phyloP scores from a whole-genome alignment of 35 echinoderm and acorn worm genomes.

The Apostichopus japonicus region DNA sequence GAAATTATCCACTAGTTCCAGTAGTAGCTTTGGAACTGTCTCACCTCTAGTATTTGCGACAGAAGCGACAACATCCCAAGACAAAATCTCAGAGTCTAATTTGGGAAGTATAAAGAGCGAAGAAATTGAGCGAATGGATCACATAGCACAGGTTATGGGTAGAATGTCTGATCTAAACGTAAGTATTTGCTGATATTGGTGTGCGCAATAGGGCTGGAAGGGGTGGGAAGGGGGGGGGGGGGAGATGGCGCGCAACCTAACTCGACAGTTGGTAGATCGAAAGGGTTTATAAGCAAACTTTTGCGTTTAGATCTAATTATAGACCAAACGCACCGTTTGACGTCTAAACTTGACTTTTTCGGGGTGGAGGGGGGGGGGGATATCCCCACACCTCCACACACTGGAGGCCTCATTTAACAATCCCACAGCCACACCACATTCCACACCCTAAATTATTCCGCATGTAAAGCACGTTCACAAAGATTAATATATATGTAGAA shows the following conservation, averaged over 20 bases:
- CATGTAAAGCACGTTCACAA: no score
- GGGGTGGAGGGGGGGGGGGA: neutral
- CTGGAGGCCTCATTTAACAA: no score
- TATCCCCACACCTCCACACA: no score
- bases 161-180: conserved; percentile 14
- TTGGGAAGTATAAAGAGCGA: neutral
- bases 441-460: no score
- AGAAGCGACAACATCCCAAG: neutral
- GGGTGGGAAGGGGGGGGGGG: no score
- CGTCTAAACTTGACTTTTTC: neutral
- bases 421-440: no score
- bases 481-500: no score
- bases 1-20: neutral
- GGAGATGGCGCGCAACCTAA: neutral
- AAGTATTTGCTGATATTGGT: neutral
- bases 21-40: neutral
- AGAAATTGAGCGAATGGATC: neutral
- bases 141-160: neutral
- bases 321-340: no score
- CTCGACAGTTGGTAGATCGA: neutral
- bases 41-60: neutral
- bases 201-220: neutral
- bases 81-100: neutral
- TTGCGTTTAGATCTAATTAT: no score
- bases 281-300: neutral